Percentiles rank a stretch among this genome's conserved stretches.
phyloP scores from a whole-genome alignment of 2,113 vertebrate genomes.

The Micronisus gabar region DNA sequence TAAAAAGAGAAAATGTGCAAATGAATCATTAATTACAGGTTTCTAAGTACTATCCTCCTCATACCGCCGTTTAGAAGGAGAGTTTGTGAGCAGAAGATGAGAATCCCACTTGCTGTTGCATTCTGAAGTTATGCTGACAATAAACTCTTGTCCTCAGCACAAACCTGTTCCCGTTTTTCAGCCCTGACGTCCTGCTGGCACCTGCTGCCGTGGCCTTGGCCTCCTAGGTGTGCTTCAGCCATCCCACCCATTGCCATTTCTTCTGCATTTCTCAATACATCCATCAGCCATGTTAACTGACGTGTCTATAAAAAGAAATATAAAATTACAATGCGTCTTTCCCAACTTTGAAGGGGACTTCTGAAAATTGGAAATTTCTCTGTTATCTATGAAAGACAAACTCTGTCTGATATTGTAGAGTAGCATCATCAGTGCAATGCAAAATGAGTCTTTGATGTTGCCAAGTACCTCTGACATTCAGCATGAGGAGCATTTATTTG shows the following conservation, averaged over 20 bases:
- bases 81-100: background rate
- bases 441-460: background rate
- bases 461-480: conserved; percentile 17
- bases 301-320: background rate
- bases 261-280: background rate
- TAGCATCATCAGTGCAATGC: background rate
- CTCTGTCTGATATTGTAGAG: background rate
- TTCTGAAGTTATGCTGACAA: background rate
- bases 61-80: background rate
- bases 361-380: background rate
- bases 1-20: conserved; percentile 19
- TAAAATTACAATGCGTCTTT: background rate
- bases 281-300: background rate
- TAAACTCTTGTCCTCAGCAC: background rate
- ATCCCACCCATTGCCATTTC: background rate
- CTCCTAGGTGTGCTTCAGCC: background rate
- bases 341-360: background rate
- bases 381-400: background rate
- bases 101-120: background rate
- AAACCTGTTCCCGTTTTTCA: background rate
- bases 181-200: background rate
- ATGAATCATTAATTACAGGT: conserved; percentile 44
- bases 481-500: conserved; percentile 24
- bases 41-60: background rate
- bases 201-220: background rate